Conservation (phyloP, 2,113 vertebrate species). For the Lethenteron camtschaticum region DNA sequence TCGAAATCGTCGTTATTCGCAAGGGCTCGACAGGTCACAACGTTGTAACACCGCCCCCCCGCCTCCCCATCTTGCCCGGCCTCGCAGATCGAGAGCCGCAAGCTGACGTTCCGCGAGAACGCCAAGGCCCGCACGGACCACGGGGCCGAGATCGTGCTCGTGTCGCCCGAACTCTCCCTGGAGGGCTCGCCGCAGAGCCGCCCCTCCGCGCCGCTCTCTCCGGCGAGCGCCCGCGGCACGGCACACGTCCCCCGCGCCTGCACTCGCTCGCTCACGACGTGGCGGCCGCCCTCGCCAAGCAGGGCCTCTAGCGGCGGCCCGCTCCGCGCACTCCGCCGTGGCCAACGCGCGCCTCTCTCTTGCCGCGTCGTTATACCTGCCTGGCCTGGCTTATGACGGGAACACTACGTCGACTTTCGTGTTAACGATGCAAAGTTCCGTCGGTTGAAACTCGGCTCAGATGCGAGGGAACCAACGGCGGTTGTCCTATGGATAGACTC, state of each 20-base stretch:
- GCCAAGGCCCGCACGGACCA: slow-evolving; percentile 62
- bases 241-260: slow-evolving; percentile 11
- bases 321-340: no score
- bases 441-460: no score
- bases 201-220: slow-evolving; percentile 18
- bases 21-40: no score
- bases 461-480: no score
- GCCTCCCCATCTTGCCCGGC: not conserved
- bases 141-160: slow-evolving; percentile 42
- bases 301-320: slow-evolving; percentile 14
- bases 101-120: slow-evolving; percentile 57
- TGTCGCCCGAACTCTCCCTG: slow-evolving; percentile 25
- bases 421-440: no score
- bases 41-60: not conserved
- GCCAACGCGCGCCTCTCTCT: no score
- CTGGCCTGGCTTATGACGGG: no score
- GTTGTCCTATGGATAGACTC: no score
- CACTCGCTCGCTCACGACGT: slow-evolving; percentile 8
- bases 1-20: no score
- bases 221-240: slow-evolving; percentile 11
- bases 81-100: slow-evolving; percentile 17
- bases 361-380: no score
- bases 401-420: no score
- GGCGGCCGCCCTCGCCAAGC: slow-evolving; percentile 14
- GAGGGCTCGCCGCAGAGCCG: slow-evolving; percentile 25